phyloP scores from a whole-genome alignment of 2,888 invertebrate genomes.

The Epicampocera succincta region DNA sequence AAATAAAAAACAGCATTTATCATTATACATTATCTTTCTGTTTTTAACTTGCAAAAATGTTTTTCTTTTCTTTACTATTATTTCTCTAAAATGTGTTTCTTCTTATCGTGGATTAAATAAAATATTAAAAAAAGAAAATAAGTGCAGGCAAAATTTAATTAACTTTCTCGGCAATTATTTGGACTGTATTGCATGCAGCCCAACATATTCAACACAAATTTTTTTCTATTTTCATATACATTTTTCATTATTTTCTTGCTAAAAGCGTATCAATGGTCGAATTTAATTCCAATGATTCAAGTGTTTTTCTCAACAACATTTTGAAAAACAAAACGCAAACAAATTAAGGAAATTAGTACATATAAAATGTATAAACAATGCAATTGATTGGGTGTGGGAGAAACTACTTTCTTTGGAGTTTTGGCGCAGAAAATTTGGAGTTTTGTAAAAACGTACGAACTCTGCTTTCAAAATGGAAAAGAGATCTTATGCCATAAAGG shows the following conservation, averaged over 20 bases:
- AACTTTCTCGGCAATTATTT: slow-evolving; percentile 64
- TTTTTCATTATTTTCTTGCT: neutral
- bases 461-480: too few species aligned
- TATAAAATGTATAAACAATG: slow-evolving; percentile 64
- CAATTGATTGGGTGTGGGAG: slow-evolving; percentile 2
- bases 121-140: neutral
- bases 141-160: slow-evolving; percentile 57
- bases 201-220: slow-evolving; percentile 36
- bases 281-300: slow-evolving; percentile 54
- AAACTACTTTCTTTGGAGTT: neutral
- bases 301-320: slow-evolving; percentile 29
- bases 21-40: too few species aligned
- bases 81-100: neutral
- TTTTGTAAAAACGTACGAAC: too few species aligned
- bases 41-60: too few species aligned
- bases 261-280: slow-evolving; percentile 54
- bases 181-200: slow-evolving; percentile 56
- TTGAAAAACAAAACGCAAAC: slow-evolving; percentile 67
- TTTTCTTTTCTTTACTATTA: too few species aligned
- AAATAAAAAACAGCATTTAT: too few species aligned
- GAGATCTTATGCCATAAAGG: too few species aligned
- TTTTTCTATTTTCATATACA: neutral
- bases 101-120: neutral
- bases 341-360: slow-evolving; percentile 73
- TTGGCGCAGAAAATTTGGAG: too few species aligned